Evolutionary conservation across 2,888 invertebrate genomes (phyloP).

Genomic region (Phyto melanocephala): DNA sequence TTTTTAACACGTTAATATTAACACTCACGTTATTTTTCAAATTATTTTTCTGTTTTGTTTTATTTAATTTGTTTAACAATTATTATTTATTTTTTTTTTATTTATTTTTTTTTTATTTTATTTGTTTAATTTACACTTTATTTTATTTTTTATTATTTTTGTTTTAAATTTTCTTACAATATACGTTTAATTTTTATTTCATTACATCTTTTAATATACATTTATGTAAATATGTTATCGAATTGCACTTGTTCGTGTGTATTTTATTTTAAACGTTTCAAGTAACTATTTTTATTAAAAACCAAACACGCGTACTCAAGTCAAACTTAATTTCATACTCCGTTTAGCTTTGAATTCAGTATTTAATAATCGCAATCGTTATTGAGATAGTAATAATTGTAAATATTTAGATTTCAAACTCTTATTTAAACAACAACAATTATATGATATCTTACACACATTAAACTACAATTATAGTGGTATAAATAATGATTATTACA

Average conservation of each 20-base stretch:
- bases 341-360: constrained; percentile 22
- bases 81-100: background rate
- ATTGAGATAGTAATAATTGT: constrained; percentile 22
- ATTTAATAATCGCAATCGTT: constrained; percentile 26
- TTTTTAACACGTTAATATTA: background rate
- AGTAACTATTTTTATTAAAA: too few species aligned
- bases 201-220: background rate
- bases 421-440: constrained; percentile 32
- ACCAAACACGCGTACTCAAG: constrained; percentile 16
- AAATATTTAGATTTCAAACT: constrained; percentile 4
- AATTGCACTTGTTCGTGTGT: constrained; percentile 45
- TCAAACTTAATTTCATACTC: constrained; percentile 17
- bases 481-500: background rate
- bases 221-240: too few species aligned
- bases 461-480: constrained; percentile 34
- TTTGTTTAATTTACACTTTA: background rate
- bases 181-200: background rate
- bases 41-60: background rate
- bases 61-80: background rate
- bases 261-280: background rate
- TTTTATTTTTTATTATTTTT: background rate
- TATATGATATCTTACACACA: constrained; percentile 34
- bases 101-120: background rate
- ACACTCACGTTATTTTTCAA: constrained; percentile 24
- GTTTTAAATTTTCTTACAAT: background rate